Conservation (phyloP, 2,113 vertebrate species). For the Narcine bancroftii region DNA sequence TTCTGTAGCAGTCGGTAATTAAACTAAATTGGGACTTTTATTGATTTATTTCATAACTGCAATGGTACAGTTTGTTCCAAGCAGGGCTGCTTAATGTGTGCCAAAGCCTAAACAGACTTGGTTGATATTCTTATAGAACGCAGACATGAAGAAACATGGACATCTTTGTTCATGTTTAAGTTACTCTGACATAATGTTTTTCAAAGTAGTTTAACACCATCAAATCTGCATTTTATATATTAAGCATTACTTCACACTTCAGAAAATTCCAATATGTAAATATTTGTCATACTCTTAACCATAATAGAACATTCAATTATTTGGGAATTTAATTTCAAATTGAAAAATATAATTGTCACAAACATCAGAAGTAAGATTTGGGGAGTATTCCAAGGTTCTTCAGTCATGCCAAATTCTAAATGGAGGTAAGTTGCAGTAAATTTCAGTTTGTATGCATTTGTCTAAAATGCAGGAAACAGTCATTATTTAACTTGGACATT, state of each 20-base stretch:
- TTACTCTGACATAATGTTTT: neutral
- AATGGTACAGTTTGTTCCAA: neutral
- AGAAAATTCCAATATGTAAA: neutral
- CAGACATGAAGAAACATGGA: neutral
- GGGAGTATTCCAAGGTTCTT: no score
- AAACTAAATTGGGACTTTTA: neutral
- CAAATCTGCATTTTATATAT: neutral
- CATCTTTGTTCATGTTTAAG: neutral
- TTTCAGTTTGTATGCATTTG: no score
- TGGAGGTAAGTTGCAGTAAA: no score
- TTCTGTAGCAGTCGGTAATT: neutral
- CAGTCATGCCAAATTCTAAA: no score
- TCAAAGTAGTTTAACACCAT: neutral
- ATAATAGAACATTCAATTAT: neutral
- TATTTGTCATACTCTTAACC: neutral
- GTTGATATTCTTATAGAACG: neutral
- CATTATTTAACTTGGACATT: no score
- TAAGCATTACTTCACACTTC: neutral
- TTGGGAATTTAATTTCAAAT: no score
- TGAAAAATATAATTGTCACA: no score
- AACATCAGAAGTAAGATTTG: no score
- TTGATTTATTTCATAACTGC: neutral
- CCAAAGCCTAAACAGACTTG: neutral
- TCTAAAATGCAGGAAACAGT: no score
- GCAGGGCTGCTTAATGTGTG: neutral